Evolutionary conservation across 2,888 invertebrate species (phyloP).

Genomic region (Melieria omissa): DNA sequence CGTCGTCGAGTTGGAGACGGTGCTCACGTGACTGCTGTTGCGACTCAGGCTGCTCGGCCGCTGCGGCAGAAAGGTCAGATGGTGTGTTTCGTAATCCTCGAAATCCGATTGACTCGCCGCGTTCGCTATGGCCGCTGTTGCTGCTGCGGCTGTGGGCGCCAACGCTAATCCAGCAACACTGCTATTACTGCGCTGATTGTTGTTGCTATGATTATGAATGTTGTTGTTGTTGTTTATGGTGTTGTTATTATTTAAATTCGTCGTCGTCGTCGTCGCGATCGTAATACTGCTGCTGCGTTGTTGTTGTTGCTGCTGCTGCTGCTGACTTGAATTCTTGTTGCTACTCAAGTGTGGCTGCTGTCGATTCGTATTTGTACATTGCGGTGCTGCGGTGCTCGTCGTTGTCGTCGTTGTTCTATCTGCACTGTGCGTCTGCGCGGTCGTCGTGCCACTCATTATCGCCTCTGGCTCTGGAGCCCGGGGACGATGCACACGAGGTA

Average conservation of each 20-base stretch:
- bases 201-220: constrained; percentile 43
- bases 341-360: constrained; percentile 46
- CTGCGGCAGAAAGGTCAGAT: constrained; percentile 60
- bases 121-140: background rate
- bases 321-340: constrained; percentile 49
- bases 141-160: constrained; percentile 8
- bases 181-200: constrained; percentile 47
- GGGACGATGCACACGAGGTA: constrained; percentile 76
- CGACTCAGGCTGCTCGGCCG: constrained; percentile 55
- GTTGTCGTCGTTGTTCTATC: constrained; percentile 28
- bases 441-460: constrained; percentile 64
- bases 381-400: constrained; percentile 46
- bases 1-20: constrained; percentile 56
- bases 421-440: constrained; percentile 45
- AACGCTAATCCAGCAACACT: constrained; percentile 31
- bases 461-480: constrained; percentile 70
- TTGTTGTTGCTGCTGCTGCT: constrained; percentile 43
- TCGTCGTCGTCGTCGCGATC: constrained; percentile 42
- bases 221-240: constrained; percentile 44
- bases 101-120: constrained; percentile 42
- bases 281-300: constrained; percentile 45
- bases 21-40: constrained; percentile 60
- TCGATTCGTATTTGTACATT: constrained; percentile 52
- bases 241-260: constrained; percentile 46
- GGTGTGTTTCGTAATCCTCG: constrained; percentile 61